Base-by-base conservation (phyloP, 2,888 invertebrate species). In the Tachina fera region DNA sequence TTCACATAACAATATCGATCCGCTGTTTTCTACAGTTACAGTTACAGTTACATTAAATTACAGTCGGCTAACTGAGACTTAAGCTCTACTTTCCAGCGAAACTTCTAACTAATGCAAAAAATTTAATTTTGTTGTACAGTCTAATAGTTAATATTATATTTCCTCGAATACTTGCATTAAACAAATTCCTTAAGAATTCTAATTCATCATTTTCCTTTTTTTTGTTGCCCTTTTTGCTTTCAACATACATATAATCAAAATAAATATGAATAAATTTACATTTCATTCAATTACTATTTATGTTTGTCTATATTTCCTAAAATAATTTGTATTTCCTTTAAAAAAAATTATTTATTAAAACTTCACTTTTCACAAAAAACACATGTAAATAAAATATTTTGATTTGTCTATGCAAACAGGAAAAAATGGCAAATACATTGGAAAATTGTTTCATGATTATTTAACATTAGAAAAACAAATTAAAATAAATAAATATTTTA, bases 361-460 rank as follows among this genome's bases (percentile, higher is more conserved):
- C 6, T 16, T 31, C 31, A 61, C 16, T 11, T 43, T 4, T 43
- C 43, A 63, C 45, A 14, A 45, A 65, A 22, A 22, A 1, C 9
- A 22, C 5, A 9, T 49, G 31, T 31, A 31, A 31, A 31, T 31
- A 31, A 31, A 31, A 31, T 31, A 6, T 31, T 31, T 31, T 31
- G 5, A 65, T 67, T 68, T 70, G 13, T 53, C 43, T 67, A 49
- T 67, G 47, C 1, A 14, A 58, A 41, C 11, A 45, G 11, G 1
- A 56, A 31, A 56, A 47, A 72, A 60, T 58, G 11, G 45, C 45
- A 61, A 74, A 51, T 49, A 41, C 74, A 74, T 74, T 61, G 22
- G 63, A 65, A 75, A 75, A 75, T 63, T 65, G 45, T 19, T 75
- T 53, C 53, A 63, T 65, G 13, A 45, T 65, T 65, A 16, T 75